Base-by-base conservation (phyloP, 2,113 vertebrate species). In the Heptranchias perlo region DNA sequence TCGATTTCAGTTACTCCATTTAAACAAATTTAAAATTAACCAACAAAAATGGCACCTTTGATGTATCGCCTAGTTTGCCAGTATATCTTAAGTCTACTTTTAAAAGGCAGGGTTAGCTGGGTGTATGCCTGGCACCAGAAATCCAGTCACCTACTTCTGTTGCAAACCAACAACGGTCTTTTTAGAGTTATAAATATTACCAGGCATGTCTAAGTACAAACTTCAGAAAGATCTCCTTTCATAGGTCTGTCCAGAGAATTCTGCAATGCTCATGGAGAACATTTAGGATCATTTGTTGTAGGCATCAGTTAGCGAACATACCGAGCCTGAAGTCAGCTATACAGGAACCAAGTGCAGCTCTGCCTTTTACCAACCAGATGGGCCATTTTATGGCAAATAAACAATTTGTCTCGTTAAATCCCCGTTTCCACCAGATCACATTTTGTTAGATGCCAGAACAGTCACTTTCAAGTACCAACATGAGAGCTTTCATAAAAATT, bases 1-100 rank as follows among this genome's bases (percentile, higher is more conserved):
- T n/a, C 39, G n/a, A 91, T 58, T 31, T 82, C 87, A 91, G 54
- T 91, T 58, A 91, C 52, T 91, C 31, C 54, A n/a, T 91, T 91
- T 13, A 58, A 54, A 54, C 28, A 49, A 86, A 86, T 52, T 86
- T 49, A 44, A 84, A 86, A 49, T 49, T 13, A 73, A 73, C 44
- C 6, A 91, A 91, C 54, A 16, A 35, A 76, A 91, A n/a, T 91
- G 54, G 28, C 52, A 61, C 31, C 87, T 61, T 91, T 91, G 87
- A 54, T 31, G 52, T 47, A 82, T 21, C 44, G n/a, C 58, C 31
- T 54, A 91, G 47, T 25, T 87, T 91, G 54, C 28, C 54, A 58
- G 61, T 35, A 58, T 4, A 91, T 58, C 52, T 35, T n/a, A 16
- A 91, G 4, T 16, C 31, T 54, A 35, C 35, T 61, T 91, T 91